Conservation (phyloP, 1,140 invertebrate genomes). For the Fopius arisanus region DNA sequence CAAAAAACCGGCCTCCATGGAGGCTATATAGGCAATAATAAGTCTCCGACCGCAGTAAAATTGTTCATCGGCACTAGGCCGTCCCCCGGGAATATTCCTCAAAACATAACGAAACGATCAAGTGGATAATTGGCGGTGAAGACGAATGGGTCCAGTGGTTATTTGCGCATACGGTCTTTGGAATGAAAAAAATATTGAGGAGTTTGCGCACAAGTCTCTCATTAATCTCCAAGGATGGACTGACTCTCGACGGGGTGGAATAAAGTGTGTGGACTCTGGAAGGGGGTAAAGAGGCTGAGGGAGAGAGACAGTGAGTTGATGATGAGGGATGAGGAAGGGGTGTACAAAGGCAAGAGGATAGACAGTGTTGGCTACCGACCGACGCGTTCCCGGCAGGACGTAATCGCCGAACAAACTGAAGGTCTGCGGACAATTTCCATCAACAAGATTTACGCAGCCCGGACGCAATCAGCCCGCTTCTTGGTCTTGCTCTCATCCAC, state of each 20-base stretch:
- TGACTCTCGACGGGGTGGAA: conserved; percentile 33
- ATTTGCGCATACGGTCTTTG: conserved; percentile 56
- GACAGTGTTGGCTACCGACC: conserved; percentile 45
- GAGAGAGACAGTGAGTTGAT: not conserved
- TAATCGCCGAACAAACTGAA: conserved; percentile 55
- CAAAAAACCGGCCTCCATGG: too few species aligned
- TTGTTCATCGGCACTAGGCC: not conserved
- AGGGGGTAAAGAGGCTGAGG: conserved; percentile 12
- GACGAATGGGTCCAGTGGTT: conserved; percentile 58
- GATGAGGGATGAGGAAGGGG: conserved; percentile 10
- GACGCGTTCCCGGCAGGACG: conserved; percentile 55
- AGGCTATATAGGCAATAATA: too few species aligned
- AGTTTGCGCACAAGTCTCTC: conserved; percentile 45
- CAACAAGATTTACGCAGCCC: conserved; percentile 57
- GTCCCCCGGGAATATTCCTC: not conserved
- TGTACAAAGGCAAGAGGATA: conserved; percentile 18
- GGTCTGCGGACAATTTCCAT: conserved; percentile 57
- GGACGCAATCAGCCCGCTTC: conserved; percentile 51
- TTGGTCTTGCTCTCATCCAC: conserved; percentile 7
- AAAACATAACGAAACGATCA: conserved; percentile 10
- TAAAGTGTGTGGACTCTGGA: conserved; percentile 21
- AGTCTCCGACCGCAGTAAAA: not conserved
- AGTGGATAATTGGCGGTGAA: conserved; percentile 60
- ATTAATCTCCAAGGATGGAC: conserved; percentile 48
- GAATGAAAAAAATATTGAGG: conserved; percentile 59